phyloP scores from a whole-genome alignment of 2,113 vertebrate genomes.

The Pogona vitticeps region DNA sequence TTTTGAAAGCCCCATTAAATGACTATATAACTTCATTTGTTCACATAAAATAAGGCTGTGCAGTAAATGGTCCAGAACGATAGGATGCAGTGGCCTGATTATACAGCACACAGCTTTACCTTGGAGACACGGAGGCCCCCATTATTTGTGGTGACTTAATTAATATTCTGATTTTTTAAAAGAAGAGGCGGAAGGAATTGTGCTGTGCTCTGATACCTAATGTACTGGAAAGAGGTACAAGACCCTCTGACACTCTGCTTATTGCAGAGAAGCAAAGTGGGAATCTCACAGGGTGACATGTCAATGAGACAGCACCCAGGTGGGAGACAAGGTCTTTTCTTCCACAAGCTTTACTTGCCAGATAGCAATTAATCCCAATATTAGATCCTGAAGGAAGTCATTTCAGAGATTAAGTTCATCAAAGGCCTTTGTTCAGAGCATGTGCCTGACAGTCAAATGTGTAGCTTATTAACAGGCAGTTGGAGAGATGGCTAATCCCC shows the following conservation, averaged over 20 bases:
- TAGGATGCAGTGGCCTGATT: slow-evolving; percentile 40
- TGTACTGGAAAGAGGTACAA: slow-evolving; percentile 41
- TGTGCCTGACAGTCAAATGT: slow-evolving; percentile 42
- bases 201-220: slow-evolving; percentile 42
- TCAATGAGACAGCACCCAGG: slow-evolving; percentile 53
- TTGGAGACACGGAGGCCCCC: slow-evolving; percentile 34
- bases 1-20: slow-evolving; percentile 28
- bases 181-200: neutral
- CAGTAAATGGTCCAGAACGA: slow-evolving; percentile 45
- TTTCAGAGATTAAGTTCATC: slow-evolving; percentile 61
- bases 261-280: slow-evolving; percentile 38
- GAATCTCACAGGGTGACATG: slow-evolving; percentile 43
- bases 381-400: slow-evolving; percentile 53
- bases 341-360: slow-evolving; percentile 51
- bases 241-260: slow-evolving; percentile 39
- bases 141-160: slow-evolving; percentile 57
- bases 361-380: slow-evolving; percentile 59
- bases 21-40: slow-evolving; percentile 40
- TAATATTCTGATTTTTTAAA: slow-evolving; percentile 44
- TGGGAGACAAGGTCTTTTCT: slow-evolving; percentile 41
- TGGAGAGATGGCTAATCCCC: slow-evolving; percentile 47
- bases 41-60: slow-evolving; percentile 33
- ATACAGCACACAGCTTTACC: slow-evolving; percentile 39
- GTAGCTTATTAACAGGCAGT: slow-evolving; percentile 55
- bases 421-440: slow-evolving; percentile 50